These are phyloP conservation scores for Ecdyonurus torrentis DNA, from an alignment of 2,888 invertebrate species.

Conservation along the genomic window DNA sequence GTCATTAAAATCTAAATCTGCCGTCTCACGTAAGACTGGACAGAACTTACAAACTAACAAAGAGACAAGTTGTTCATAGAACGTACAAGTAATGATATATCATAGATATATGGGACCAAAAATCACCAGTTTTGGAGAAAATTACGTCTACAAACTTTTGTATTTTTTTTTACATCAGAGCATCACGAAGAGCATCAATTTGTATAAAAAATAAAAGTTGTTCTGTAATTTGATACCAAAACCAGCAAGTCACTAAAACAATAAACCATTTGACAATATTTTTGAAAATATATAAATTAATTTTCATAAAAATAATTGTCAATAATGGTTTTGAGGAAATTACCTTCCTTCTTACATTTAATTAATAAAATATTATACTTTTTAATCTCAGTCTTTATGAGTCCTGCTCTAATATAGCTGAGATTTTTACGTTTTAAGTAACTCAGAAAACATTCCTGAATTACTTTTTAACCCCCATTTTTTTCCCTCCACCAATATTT, in stretches of 20 bases:
- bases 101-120: conserved; percentile 96
- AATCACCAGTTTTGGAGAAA: conserved; percentile 43
- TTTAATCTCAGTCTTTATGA: neutral
- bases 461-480: neutral
- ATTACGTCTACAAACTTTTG: neutral
- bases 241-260: neutral
- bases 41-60: neutral
- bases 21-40: conserved; percentile 1
- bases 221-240: neutral
- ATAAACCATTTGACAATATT: neutral
- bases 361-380: conserved; percentile 10
- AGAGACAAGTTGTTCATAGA: conserved; percentile 59
- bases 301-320: conserved; percentile 19
- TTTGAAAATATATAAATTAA: conserved; percentile 6
- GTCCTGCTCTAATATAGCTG: conserved; percentile 3
- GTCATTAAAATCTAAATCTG: no score
- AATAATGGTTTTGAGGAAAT: conserved; percentile 25
- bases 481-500: conserved; percentile 8
- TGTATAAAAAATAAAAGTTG: neutral
- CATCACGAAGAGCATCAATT: neutral
- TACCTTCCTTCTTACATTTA: conserved; percentile 28
- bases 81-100: conserved; percentile 87
- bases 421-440: neutral
- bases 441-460: neutral
- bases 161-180: neutral